Conservation (phyloP, 2,113 vertebrate species). For the Orientallactaga bullata region DNA sequence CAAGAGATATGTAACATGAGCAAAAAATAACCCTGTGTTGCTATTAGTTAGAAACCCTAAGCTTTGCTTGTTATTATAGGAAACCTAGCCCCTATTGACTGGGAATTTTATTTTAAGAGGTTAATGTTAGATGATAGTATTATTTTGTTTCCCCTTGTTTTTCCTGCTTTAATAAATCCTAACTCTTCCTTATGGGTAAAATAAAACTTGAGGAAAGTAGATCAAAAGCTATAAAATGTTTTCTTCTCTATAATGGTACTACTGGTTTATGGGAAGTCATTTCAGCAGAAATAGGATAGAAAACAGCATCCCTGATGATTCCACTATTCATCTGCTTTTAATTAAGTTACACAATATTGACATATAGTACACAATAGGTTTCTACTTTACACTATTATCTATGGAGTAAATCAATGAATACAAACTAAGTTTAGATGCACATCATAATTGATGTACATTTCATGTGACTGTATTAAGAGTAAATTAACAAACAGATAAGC, state of each 20-base stretch:
- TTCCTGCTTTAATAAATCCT: neutral
- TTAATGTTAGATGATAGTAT: conserved; percentile 1
- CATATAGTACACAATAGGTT: neutral
- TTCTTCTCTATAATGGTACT: neutral
- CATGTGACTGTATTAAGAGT: neutral
- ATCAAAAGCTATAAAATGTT: neutral
- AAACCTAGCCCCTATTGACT: neutral
- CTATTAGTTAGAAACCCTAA: neutral
- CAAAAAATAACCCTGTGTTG: conserved; percentile 1
- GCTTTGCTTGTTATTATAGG: conserved; percentile 21
- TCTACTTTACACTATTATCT: neutral
- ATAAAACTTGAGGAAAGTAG: neutral
- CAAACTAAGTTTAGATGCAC: neutral
- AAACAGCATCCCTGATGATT: neutral
- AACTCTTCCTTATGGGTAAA: neutral
- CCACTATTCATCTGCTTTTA: neutral
- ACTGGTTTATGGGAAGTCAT: neutral
- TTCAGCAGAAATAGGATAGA: neutral
- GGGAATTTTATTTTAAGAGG: neutral
- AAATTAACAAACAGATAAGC: neutral
- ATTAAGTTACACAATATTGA: neutral
- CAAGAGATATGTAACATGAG: neutral
- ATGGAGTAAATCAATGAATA: neutral
- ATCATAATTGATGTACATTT: neutral
- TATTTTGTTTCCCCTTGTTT: neutral